Evolutionary conservation across 2,888 invertebrate genomes (phyloP), one percentile per base, ranked within the genome.

Genomic region (Zootermopsis nevadensis): DNA sequence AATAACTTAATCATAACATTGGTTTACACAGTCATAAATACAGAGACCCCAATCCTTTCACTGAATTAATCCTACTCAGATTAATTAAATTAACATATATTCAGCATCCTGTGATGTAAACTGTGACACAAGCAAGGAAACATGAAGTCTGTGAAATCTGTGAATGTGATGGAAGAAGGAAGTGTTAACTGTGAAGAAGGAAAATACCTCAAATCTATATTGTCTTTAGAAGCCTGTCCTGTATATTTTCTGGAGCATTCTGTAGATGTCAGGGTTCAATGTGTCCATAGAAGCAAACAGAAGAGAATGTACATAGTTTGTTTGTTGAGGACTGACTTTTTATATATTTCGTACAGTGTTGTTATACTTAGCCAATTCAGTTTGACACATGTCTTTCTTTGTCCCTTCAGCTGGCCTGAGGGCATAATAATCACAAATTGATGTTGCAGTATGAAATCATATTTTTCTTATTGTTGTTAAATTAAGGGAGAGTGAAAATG

Each of bases 231-330:
- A 60, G 6, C 22, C 3, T 27, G 27, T 10, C 15, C 60, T 60
- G n/a, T 60, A 60, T 0, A 27, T 60, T 27, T 60, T 7, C 12
- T 60, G 55, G 42, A 42, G 42, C 19, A 48, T 48, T 48, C 19
- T 48, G 48, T 48, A 48, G 19, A 48, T 48, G 48, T 4, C 60
- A 60, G 60, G 60, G 60, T 60, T 60, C 60, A 60, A n/a, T 60
- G 60, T 60, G n/a, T 60, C 27, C 12, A 27, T 27, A 60, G 60
- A 60, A 27, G 27, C 27, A 27, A 60, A 60, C n/a, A 15, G 27
- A 60, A 60, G 60, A 60, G 60, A 60, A 60, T 60, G 60, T 60
- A 60, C 60, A 60, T n/a, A 60, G 60, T n/a, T 60, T 60, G 60
- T 27, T 60, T 60, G 60, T 60, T 60, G n/a, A 60, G 60, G 27